Percentiles rank a stretch among this genome's conserved stretches.
Conservation (phyloP, 2,797 vertebrate genomes). For the Sandelia bainsii region DNA sequence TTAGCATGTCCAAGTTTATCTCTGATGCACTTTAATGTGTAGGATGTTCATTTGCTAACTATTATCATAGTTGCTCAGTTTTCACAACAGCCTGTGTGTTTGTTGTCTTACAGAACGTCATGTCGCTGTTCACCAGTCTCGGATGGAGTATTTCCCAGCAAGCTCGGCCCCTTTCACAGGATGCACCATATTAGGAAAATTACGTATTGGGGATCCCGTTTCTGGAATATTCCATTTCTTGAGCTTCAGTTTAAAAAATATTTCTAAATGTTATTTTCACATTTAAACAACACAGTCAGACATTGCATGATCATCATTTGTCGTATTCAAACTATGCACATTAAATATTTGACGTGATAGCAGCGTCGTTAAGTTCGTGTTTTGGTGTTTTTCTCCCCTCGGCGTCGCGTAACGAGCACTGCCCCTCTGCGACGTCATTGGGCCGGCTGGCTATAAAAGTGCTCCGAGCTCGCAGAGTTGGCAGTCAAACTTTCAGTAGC, state of each 20-base stretch:
- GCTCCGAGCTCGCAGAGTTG: slow-evolving; percentile 1
- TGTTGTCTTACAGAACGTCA: slow-evolving; percentile 81
- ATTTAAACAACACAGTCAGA: fast-evolving
- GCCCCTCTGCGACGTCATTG: slow-evolving; percentile 62
- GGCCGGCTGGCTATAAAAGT: slow-evolving; percentile 58
- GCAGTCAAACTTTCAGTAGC: slow-evolving; percentile 73
- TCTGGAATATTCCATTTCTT: slow-evolving; percentile 79
- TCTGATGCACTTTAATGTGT: slow-evolving; percentile 40
- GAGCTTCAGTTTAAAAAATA: slow-evolving; percentile 13
- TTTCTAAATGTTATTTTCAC: not conserved
- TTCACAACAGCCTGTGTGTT: slow-evolving; percentile 70
- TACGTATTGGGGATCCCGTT: slow-evolving; percentile 94
- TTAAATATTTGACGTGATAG: fast-evolving
- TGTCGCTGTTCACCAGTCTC: slow-evolving; percentile 59
- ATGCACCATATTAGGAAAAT: slow-evolving; percentile 97
- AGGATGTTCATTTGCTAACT: slow-evolving; percentile 42
- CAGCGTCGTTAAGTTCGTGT: slow-evolving; percentile 40
- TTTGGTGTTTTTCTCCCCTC: slow-evolving; percentile 33
- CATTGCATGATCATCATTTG: fast-evolving
- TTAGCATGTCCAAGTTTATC: slow-evolving; percentile 17
- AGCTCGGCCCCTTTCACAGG: slow-evolving; percentile 88
- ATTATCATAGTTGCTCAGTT: slow-evolving; percentile 58
- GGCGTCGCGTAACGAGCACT: not conserved
- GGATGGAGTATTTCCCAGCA: slow-evolving; percentile 80
- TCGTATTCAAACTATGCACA: fast-evolving